A percentile compares a stretch with the other conserved stretches of the same genome.
Conservation (phyloP, 1,140 invertebrate genomes). For the Pogonus chalceus region DNA sequence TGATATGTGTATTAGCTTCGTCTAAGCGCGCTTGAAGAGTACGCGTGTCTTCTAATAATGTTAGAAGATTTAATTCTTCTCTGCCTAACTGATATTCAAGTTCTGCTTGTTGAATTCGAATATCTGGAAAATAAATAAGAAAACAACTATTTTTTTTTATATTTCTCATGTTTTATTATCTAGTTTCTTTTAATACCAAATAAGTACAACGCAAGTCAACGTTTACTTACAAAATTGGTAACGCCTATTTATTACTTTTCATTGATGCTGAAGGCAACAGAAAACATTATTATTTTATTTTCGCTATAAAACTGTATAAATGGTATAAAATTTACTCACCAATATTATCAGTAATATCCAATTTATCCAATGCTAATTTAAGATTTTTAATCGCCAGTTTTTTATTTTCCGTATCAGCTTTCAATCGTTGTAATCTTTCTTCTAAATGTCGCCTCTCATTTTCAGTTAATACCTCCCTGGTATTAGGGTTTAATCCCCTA, state of each 20-base stretch:
- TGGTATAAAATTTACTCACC: constrained; percentile 38
- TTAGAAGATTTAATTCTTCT: constrained; percentile 76
- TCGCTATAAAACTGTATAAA: neutral
- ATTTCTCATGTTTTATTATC: no score
- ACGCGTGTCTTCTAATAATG: constrained; percentile 69
- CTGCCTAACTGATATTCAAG: constrained; percentile 77
- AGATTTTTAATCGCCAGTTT: constrained; percentile 62
- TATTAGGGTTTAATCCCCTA: no score
- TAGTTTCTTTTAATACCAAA: constrained; percentile 52
- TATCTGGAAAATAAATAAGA: no score
- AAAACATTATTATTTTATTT: neutral
- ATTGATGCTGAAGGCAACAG: neutral
- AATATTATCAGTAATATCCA: constrained; percentile 61
- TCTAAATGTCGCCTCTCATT: constrained; percentile 56
- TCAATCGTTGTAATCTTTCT: constrained; percentile 52
- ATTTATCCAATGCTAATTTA: constrained; percentile 59
- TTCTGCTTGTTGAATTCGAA: constrained; percentile 81
- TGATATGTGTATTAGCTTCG: constrained; percentile 44
- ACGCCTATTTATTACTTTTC: neutral
- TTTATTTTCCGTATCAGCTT: constrained; percentile 60
- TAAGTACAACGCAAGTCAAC: neutral
- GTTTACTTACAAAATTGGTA: neutral
- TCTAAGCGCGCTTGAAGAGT: constrained; percentile 69
- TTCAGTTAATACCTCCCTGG: constrained; percentile 34
- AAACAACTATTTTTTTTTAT: no score